Percentiles rank a stretch among this genome's conserved stretches.
phyloP scores from a whole-genome alignment of 2,113 vertebrate genomes.

The Larimichthys crocea region DNA sequence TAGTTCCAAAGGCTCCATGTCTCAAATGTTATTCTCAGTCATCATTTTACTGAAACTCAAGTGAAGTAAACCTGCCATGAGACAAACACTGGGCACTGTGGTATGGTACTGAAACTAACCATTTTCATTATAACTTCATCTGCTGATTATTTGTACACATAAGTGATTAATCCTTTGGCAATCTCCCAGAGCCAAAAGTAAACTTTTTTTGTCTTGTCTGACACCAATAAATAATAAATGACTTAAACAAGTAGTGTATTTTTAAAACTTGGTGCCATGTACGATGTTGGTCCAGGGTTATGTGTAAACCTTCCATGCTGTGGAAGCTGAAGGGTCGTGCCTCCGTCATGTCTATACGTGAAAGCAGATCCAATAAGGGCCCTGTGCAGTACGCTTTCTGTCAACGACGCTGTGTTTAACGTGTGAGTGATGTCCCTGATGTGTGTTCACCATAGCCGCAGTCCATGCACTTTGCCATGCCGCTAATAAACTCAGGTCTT shows the following conservation, averaged over 20 bases:
- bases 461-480: conserved; percentile 42
- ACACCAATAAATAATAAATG: neutral
- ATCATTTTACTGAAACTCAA: neutral
- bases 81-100: neutral
- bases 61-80: neutral
- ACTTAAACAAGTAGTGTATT: neutral
- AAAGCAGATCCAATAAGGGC: conserved; percentile 57
- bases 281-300: neutral
- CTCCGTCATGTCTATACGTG: conserved; percentile 25
- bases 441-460: conserved; percentile 30
- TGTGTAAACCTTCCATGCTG: conserved; percentile 11
- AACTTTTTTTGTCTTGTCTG: neutral
- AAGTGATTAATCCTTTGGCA: neutral
- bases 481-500: conserved; percentile 60
- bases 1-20: too few species aligned
- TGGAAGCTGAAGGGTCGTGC: conserved; percentile 3
- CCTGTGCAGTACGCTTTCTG: neutral
- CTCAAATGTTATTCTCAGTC: too few species aligned
- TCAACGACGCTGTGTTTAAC: conserved; percentile 33
- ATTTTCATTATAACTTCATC: neutral
- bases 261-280: neutral
- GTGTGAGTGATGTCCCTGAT: conserved; percentile 50
- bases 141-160: neutral
- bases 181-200: neutral
- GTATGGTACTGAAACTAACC: neutral